Base-by-base conservation (phyloP, 1,140 invertebrate species). In the Papilio glaucus region DNA sequence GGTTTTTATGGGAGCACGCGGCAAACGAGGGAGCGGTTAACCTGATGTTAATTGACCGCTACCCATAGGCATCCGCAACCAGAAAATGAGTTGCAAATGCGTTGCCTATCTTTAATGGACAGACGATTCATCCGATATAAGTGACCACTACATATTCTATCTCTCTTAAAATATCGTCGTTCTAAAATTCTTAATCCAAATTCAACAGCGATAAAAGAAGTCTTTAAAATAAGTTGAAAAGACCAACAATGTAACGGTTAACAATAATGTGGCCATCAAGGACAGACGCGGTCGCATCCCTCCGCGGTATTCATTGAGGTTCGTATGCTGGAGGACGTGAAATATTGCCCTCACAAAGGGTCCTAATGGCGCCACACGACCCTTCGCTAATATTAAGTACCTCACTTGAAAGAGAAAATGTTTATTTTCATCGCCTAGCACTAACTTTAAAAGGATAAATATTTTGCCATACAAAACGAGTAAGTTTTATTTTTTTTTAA, bases 291-390 rank as follows among this genome's bases (percentile, higher is more conserved):
- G 78, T 84, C 79, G 76, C 78, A 82, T 83, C 75, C 83, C 75
- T 65, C 62, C 77, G 76, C 75, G 76, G 83, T 86, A 88, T 90
- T 90, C 88, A 90, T 90, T 75, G 85, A 80, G 83, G 71, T 77
- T 75, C 71, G 65, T 71, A 78, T 78, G 71, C 78, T 77, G 72
- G 78, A 85, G 81, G 78, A 79, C 81, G 77, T 89, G 82, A 90
- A 85, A 85, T 90, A 90, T 90, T 63, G 80, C 83, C 72, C 77
- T 79, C 73, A 29, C 61, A 60, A 77, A 86, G 83, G 85, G 86
- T 67, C 68, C 79, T 88, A 87, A 90, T 88, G 84, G 84, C 68
- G 74, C 73, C 72, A 72, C 71, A 76, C 76, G 72, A 83, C 78
- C 76, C 83, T 82, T 74, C 69, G 53, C 70, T 83, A 82, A 79